These are phyloP conservation scores for Hirudinaria manillensis DNA, from an alignment of 2,888 invertebrate genomes.

Conservation along the genomic window DNA sequence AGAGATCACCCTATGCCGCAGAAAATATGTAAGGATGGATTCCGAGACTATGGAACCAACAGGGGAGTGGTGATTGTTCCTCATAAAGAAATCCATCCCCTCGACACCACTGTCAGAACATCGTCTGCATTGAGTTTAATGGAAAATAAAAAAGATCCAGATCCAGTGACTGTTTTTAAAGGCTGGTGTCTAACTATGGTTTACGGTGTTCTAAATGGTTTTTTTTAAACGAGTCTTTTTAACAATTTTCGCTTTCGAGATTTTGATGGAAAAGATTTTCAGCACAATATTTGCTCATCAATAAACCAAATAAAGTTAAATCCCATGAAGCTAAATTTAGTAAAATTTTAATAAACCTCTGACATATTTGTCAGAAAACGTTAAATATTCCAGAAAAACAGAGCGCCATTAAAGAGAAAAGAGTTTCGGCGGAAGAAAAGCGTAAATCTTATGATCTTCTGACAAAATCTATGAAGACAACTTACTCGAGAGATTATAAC, in stretches of 20 bases:
- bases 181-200: not conserved
- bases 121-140: not conserved
- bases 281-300: no score
- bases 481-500: conserved; percentile 12
- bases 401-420: not conserved
- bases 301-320: no score
- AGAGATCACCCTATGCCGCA: conserved; percentile 6
- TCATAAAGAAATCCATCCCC: conserved; percentile 16
- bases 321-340: no score
- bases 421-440: not conserved
- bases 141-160: not conserved
- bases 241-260: no score
- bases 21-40: conserved; percentile 16
- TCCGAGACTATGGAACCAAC: conserved; percentile 1
- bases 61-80: not conserved
- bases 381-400: not conserved
- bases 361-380: no score
- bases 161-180: not conserved
- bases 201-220: not conserved
- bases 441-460: not conserved
- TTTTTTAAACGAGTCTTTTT: no score
- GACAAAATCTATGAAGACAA: not conserved
- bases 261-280: no score
- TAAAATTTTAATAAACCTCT: no score
- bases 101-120: conserved; percentile 9